Base-by-base conservation (phyloP, 1,140 invertebrate genomes). In the Drosophila sechellia region DNA sequence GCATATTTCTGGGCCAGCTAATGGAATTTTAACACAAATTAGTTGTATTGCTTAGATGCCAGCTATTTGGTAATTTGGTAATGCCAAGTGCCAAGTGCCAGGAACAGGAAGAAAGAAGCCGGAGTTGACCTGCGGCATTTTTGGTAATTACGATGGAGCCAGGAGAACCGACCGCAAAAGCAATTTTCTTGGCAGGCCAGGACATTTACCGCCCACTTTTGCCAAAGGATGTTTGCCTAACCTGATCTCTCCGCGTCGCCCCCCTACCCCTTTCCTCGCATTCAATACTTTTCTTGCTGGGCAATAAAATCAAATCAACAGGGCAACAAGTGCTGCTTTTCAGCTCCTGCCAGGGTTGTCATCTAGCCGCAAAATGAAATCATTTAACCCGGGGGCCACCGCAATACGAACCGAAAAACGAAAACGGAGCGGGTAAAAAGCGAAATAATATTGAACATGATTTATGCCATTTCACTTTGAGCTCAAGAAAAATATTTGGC, bases 21-120 rank as follows among this genome's bases (percentile, higher is more conserved):
- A 81, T 85, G 81, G 81, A 85, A 86, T 86, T 85, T 81, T 45
- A 78, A 75, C 74, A 78, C 81, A 86, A 85, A 86, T 86, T 86
- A 86, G 78, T 64, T 86, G 81, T 78, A 66, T 81, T 78, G 73
- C 73, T 70, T 76, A 76, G 71, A 84, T 84, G 79, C 66, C 79
- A 31, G 73, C 56, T 56, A 45, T 71, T 10, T 27, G 5, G 27
- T 76, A 76, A 45, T 76, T 83, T 66, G 71, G 71, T 53, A 56
- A 71, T 85, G 77, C 52, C 72, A 66, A 76, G 25, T 85, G 77
- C 52, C 72, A 66, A 75, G 25, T 66, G 53, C 49, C 66, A 40
- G 35, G 27, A 56, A 48, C 50, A 69, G 66, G 25, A 46, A 37
- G 11, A 25, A 22, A 12, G 42, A 13, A 12, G 27, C 27, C 27